Evolutionary conservation across 2,797 vertebrate species (phyloP), one percentile per base, ranked within the genome.

Genomic region (Botia kubotai): DNA sequence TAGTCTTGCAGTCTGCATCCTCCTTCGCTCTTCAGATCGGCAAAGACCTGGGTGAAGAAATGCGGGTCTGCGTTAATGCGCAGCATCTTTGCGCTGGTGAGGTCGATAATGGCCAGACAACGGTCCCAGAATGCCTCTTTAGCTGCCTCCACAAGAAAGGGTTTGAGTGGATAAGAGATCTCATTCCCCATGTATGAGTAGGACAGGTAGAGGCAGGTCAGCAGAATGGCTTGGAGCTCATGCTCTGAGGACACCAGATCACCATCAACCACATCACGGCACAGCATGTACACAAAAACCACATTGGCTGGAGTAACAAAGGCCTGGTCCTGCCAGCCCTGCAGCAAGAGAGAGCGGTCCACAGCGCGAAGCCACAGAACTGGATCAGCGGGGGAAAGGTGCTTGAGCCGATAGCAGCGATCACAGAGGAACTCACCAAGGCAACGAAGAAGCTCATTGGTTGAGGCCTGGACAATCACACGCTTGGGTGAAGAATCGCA

Each of bases 261-360:
- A 0, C 94, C 94, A 6, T 94, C 92, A 82, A 96, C 94, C 0
- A 95, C 94, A 12, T 95, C 93, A 0, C 94, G 91, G 71, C 94
- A 95, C 84, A 96, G 91, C 94, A 96, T 93, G 90, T 96, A 96
- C 79, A 96, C 93, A 21, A 96, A 96, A 60, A 96, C 95, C 75
- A 96, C 94, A 4, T 96, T 96, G 80, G 95, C 95, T 0, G 95
- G 95, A 0, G 95, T 96, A 82, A 96, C 94, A 13, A 96, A 96
- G 84, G 94, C 95, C 89, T 95, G 95, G 90, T 96, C 95, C 91
- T 96, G 95, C 95, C 95, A 96, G 70, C 95, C 95, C 80, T 96
- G 95, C 69, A 96, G 90, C 65, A 96, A 91, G 68, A 96, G 89
- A 0, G 94, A 93, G 39, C 95, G 94, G 88, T 96, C 95, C 53